Conservation (phyloP, 2,797 vertebrate genomes). For the Ambastaia sidthimunki region DNA sequence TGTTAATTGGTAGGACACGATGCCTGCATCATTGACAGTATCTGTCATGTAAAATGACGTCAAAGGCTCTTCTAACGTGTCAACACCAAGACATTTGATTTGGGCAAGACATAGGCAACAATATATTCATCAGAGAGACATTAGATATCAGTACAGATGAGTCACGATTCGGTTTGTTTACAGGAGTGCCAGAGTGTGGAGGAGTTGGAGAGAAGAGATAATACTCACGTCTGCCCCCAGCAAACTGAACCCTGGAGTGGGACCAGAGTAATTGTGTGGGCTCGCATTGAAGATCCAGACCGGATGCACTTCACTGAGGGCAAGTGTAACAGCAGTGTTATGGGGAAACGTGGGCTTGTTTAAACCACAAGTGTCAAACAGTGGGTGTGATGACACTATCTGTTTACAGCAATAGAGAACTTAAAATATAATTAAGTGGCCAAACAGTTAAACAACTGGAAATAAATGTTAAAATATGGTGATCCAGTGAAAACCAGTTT, state of each 20-base stretch:
- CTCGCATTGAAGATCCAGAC: not conserved
- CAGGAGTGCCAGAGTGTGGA: not conserved
- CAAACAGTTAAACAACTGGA: not conserved
- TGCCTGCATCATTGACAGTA: not conserved
- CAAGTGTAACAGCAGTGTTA: not conserved
- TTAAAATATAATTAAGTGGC: not conserved
- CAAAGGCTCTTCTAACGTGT: not conserved
- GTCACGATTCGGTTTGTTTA: constrained; percentile 18
- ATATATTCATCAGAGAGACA: constrained; percentile 6
- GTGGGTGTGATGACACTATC: not conserved
- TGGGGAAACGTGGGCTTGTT: not conserved
- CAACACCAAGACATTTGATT: constrained; percentile 10
- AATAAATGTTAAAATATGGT: not conserved
- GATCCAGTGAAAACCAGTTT: not conserved
- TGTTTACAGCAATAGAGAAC: not conserved
- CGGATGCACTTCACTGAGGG: not conserved
- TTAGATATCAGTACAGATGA: constrained; percentile 26
- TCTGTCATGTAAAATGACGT: constrained; percentile 8
- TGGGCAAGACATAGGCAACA: constrained; percentile 9
- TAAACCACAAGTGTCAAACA: not conserved
- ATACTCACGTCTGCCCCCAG: not conserved
- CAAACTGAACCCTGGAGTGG: constrained; percentile 8
- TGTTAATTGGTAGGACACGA: not conserved
- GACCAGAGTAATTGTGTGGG: constrained; percentile 21
- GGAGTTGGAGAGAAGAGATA: not conserved